Evolutionary conservation across 2,113 vertebrate species (phyloP), one percentile per base, ranked within the genome.

Genomic region (Dermatemys mawii): DNA sequence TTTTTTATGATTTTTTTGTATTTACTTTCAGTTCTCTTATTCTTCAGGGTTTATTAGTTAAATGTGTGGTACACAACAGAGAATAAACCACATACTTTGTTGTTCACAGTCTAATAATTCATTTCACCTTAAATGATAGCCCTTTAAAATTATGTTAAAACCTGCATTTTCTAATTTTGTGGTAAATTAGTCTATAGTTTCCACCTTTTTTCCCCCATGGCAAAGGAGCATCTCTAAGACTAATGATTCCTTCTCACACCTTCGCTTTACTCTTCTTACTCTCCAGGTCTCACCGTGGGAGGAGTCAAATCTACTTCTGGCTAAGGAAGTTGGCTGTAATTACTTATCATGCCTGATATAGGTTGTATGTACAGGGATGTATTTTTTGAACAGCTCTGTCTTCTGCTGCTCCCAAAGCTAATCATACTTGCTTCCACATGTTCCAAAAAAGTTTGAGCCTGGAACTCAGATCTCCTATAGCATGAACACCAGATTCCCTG

Each of bases 401-500:
- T 70, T 22, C 35, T 93, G 88, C 81, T 83, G 57, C 87, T 78
- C 54, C 49, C 80, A 86, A 91, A 91, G n/a, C 46, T 73, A 26
- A 88, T 78, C 49, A 55, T 5, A 1, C 4, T 27, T 79, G 80
- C 73, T 93, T 46, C 81, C 88, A 93, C 95, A 90, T 96, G 73
- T 95, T 96, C 80, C 90, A 78, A 93, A 51, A 60, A 85, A 82
- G 78, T 50, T 73, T 89, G 92, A 95, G 95, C 35, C 78, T 95
- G 90, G 88, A 92, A 82, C 94, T 93, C 85, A 38, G 32, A 84
- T 92, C 93, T 87, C 84, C 83, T 87, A 63, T 89, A 93, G 76
- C 51, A 93, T 89, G 91, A 93, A 90, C 55, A 80, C 83, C 87
- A 90, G 90, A 13, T 48, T 82, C 73, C 92, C 96, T 96, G 96